Percentiles rank a stretch among this genome's conserved stretches.
Conservation (phyloP, 2,797 vertebrate genomes). For the Antennarius maculatus region DNA sequence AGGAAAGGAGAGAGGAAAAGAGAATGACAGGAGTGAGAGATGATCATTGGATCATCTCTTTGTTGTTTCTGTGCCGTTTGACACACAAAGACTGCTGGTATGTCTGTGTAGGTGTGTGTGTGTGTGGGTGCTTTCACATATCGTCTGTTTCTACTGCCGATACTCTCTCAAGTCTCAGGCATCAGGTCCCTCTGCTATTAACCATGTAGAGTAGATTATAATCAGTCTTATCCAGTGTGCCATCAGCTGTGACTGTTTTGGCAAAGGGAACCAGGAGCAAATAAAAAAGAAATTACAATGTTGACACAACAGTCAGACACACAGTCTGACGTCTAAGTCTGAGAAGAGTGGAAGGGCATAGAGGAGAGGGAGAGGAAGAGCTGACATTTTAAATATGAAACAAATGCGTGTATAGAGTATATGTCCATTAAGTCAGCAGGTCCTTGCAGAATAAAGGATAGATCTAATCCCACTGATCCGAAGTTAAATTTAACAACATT, state of each 20-base stretch:
- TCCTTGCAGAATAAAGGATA: no score
- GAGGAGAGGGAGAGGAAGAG: not conserved
- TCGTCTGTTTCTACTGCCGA: slow-evolving; percentile 19
- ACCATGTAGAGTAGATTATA: slow-evolving; percentile 24
- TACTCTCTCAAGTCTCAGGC: slow-evolving; percentile 19
- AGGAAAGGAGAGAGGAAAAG: slow-evolving; percentile 25
- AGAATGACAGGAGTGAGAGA: slow-evolving; percentile 44
- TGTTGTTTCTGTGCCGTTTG: slow-evolving; percentile 13
- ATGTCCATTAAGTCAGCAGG: no score
- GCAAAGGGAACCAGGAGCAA: slow-evolving; percentile 6
- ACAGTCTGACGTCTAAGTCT: slow-evolving; percentile 10
- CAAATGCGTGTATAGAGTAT: not conserved
- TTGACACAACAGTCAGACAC: not conserved
- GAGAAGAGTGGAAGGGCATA: slow-evolving; percentile 19
- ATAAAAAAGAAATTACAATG: slow-evolving; percentile 26
- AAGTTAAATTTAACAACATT: not conserved
- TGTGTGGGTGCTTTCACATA: slow-evolving; percentile 12
- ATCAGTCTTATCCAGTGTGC: slow-evolving; percentile 12
- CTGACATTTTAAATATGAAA: slow-evolving; percentile 8
- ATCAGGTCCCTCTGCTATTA: slow-evolving; percentile 23
- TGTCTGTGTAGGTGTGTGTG: slow-evolving; percentile 13
- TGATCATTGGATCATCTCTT: slow-evolving; percentile 48
- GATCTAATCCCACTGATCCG: no score
- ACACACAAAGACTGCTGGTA: slow-evolving; percentile 33
- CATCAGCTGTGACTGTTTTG: slow-evolving; percentile 21